Evolutionary conservation across 2,888 invertebrate genomes (phyloP).

Genomic region (Lordiphosa fenestrarum): DNA sequence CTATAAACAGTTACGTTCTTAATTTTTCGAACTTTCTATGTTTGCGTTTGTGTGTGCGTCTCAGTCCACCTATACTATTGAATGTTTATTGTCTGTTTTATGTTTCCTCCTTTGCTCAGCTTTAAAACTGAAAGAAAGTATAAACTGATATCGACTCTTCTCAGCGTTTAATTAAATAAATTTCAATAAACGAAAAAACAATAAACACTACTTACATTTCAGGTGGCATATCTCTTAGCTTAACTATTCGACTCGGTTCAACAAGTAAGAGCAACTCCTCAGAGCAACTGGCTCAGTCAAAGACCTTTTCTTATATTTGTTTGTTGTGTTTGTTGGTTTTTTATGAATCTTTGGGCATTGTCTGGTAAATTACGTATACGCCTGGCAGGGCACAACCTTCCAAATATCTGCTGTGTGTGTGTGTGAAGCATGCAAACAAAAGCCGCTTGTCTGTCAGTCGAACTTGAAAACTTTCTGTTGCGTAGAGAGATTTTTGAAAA

Average conservation of each 20-base stretch:
- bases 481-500: slow-evolving; percentile 52
- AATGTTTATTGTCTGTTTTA: too few species aligned
- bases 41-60: too few species aligned
- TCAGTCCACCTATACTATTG: too few species aligned
- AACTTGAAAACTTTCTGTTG: slow-evolving; percentile 59
- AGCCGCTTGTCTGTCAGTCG: slow-evolving; percentile 66
- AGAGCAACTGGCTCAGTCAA: slow-evolving; percentile 46
- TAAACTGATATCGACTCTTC: too few species aligned
- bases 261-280: slow-evolving; percentile 40
- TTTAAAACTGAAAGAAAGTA: too few species aligned
- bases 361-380: slow-evolving; percentile 72
- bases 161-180: too few species aligned
- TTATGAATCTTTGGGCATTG: slow-evolving; percentile 46
- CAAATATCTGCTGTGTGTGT: slow-evolving; percentile 15
- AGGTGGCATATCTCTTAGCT: too few species aligned
- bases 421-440: slow-evolving; percentile 58
- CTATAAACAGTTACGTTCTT: too few species aligned
- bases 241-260: slow-evolving; percentile 14
- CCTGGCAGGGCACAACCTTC: slow-evolving; percentile 53
- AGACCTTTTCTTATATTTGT: slow-evolving; percentile 51
- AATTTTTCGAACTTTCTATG: too few species aligned
- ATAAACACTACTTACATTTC: too few species aligned
- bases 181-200: too few species aligned
- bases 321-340: slow-evolving; percentile 28
- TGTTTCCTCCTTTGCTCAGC: too few species aligned